phyloP scores from a whole-genome alignment of 1,140 invertebrate genomes.

The Popillia japonica region DNA sequence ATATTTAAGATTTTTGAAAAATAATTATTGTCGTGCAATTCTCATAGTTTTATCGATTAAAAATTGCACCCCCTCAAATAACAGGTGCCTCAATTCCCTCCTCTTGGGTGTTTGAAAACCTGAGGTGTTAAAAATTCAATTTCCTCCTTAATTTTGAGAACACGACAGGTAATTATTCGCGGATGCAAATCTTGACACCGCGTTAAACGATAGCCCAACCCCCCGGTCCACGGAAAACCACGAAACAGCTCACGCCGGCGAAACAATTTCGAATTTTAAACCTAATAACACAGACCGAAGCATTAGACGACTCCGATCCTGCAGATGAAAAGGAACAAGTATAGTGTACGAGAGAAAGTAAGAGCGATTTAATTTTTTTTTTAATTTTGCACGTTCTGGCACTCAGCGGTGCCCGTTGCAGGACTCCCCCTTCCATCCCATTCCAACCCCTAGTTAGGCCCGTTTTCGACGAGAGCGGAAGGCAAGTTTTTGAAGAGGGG shows the following conservation, averaged over 20 bases:
- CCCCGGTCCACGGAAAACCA: not conserved
- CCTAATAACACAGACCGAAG: not conserved
- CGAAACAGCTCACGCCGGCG: not conserved
- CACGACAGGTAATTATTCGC: conserved; percentile 24
- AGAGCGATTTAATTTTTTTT: not conserved
- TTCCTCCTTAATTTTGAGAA: conserved; percentile 18
- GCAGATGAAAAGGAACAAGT: not conserved
- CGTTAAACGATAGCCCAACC: not conserved
- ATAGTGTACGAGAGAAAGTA: not conserved
- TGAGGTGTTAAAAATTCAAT: conserved; percentile 12
- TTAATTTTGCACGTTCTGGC: conserved; percentile 3
- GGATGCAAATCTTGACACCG: not conserved
- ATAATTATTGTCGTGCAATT: too few relatives aligned
- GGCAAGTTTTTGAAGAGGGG: conserved; percentile 39
- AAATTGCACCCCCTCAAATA: too few relatives aligned
- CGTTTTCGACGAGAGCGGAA: not conserved
- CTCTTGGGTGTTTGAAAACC: not conserved
- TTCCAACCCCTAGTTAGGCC: not conserved
- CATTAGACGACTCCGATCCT: not conserved
- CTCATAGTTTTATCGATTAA: too few relatives aligned
- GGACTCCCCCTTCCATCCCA: not conserved
- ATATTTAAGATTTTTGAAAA: too few relatives aligned
- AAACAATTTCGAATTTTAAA: conserved; percentile 11
- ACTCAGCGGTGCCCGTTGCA: not conserved
- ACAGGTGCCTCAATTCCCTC: not conserved